Base-by-base conservation (phyloP, 2,888 invertebrate genomes). In the Pseudoips prasinana region DNA sequence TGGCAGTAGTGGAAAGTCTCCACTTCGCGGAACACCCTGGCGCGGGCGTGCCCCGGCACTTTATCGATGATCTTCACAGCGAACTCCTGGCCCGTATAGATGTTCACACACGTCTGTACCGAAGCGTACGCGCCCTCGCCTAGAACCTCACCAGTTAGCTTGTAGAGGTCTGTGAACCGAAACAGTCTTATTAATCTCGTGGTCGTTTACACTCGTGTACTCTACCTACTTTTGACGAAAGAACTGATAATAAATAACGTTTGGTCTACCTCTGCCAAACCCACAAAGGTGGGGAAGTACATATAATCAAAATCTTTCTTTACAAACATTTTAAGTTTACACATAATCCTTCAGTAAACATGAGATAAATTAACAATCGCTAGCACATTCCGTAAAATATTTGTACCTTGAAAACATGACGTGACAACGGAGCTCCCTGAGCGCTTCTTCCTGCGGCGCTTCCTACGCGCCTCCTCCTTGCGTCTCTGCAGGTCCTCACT, bases 1-100 rank as follows among this genome's bases (percentile, higher is more conserved):
- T 96, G 95, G 89, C 98, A 99, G 89, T 98, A 96, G 90, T 98
- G 97, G 92, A 99, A 98, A 56, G 98, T 98, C 90, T 99, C 98
- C 72, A 99, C 98, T 89, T 99, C 99, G 65, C 98, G 96, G 91
- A 98, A 97, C 65, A 99, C 96, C 73, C 98, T 92, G 70, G 95
- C 95, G 63, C 98, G 93, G 68, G 96, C 96, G 89, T 98, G 97
- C 52, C 96, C 96, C 57, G 96, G 96, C 72, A 96, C 95, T 85
- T 98, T 98, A 85, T 97, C 96, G 73, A 98, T 98, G 70, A 97
- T 95, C 92, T 99, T 99, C 52, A 99, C 99, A 42, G 99, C 99
- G 84, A 94, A 98, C 89, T 98, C 98, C 80, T 95, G 92, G 60
- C 95, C 95, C 51, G 96, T 98, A 87, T 95, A 94, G 68, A 95